Conservation (phyloP, 2,113 vertebrate species). For the Notarius quadriscutis region DNA sequence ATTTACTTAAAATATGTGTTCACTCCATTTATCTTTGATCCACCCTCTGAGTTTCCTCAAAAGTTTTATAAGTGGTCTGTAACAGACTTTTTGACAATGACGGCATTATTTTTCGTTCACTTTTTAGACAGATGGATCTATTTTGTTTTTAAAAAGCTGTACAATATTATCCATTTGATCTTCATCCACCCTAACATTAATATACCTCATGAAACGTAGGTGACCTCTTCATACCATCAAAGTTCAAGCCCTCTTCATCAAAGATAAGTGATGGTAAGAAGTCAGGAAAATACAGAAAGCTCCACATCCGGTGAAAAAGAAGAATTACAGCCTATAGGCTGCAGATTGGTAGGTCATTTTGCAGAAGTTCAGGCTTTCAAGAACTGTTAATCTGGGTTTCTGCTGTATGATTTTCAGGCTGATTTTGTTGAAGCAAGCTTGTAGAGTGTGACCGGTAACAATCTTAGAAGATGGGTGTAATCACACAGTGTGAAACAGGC, state of each 20-base stretch:
- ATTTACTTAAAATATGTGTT: neutral
- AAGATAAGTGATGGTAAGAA: slow-evolving; percentile 49
- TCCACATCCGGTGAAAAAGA: neutral
- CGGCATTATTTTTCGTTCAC: no score
- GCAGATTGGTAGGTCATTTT: slow-evolving; percentile 2
- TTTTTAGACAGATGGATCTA: neutral
- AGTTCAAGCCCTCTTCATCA: slow-evolving; percentile 23
- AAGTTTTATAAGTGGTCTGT: neutral
- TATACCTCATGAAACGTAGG: neutral
- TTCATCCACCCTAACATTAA: neutral
- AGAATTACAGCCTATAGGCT: neutral
- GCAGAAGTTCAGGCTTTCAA: neutral
- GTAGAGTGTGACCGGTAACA: neutral
- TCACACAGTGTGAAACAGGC: neutral
- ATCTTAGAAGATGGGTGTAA: neutral
- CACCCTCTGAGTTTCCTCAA: neutral
- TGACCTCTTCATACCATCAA: neutral
- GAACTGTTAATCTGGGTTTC: neutral
- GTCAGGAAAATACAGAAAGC: slow-evolving; percentile 39
- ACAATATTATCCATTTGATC: neutral
- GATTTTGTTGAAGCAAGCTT: neutral
- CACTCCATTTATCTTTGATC: neutral
- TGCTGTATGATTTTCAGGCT: neutral
- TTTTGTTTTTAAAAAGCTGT: neutral
- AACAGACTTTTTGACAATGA: neutral